Conservation (phyloP, 2,113 vertebrate species). For the Poeciliopsis prolifica region DNA sequence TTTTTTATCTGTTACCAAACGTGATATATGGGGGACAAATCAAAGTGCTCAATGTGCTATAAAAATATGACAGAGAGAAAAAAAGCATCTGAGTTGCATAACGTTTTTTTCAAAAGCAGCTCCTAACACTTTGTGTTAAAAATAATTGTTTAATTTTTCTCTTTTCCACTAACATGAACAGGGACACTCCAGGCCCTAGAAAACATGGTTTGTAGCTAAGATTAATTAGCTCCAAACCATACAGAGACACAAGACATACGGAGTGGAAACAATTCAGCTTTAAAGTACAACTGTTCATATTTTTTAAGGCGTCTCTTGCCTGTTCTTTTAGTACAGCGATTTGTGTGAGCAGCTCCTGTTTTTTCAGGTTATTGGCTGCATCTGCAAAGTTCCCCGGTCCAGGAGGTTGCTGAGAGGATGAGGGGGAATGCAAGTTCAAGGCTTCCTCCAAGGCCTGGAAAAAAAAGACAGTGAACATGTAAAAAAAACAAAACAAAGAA, state of each 20-base stretch:
- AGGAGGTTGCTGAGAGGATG: constrained; percentile 80
- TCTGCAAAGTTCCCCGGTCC: constrained; percentile 80
- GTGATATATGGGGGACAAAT: background rate
- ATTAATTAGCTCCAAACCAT: too few species aligned
- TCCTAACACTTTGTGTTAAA: background rate
- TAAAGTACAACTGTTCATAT: too few species aligned
- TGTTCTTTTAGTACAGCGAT: constrained; percentile 83
- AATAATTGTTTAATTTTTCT: background rate
- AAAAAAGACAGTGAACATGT: background rate
- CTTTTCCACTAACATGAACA: background rate
- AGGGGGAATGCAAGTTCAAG: constrained; percentile 86
- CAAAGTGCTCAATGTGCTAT: background rate
- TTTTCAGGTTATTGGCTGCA: constrained; percentile 77
- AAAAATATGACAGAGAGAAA: background rate
- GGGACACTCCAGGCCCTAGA: background rate
- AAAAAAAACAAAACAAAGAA: background rate
- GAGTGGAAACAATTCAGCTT: too few species aligned
- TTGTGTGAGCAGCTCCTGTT: constrained; percentile 93
- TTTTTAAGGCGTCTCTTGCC: constrained; percentile 38
- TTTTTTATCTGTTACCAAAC: background rate
- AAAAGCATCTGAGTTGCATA: too few species aligned
- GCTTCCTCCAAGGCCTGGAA: constrained; percentile 92
- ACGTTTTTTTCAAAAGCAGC: too few species aligned
- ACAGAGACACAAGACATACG: too few species aligned
- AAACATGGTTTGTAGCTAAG: background rate